phyloP scores from a whole-genome alignment of 2,797 vertebrate species.

The Alcedo quadribrachys region DNA sequence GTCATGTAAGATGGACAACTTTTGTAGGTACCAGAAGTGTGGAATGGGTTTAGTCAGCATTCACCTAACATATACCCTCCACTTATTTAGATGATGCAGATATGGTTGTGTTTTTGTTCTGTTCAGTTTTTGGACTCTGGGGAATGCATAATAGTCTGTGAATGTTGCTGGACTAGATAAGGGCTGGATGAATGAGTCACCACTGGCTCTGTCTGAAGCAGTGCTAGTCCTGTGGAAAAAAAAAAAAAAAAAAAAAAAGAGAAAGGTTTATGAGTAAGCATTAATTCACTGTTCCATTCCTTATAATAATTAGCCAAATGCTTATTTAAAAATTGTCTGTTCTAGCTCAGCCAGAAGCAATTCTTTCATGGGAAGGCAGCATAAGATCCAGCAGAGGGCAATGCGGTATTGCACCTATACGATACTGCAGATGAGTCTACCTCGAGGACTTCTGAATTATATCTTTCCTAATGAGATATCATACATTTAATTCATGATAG shows the following conservation, averaged over 20 bases:
- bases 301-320: background rate
- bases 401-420: slow-evolving; percentile 61
- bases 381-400: slow-evolving; percentile 67
- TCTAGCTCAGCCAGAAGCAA: background rate
- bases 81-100: background rate
- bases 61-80: background rate
- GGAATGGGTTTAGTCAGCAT: background rate
- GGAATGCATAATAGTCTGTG: background rate
- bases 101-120: background rate
- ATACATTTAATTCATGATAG: slow-evolving; percentile 9
- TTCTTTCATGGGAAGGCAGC: background rate
- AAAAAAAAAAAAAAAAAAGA: no score
- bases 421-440: background rate
- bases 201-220: background rate
- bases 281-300: background rate
- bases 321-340: background rate
- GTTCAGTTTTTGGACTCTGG: background rate
- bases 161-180: background rate
- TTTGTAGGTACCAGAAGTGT: background rate
- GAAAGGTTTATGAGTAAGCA: background rate
- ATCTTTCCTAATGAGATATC: background rate
- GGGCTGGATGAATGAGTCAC: background rate
- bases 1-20: background rate
- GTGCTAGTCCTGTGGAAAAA: background rate
- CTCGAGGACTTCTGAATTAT: slow-evolving; percentile 12